These are phyloP conservation scores for Drosophila austrosaltans DNA, from an alignment of 2,888 invertebrate genomes.

Conservation along the genomic window DNA sequence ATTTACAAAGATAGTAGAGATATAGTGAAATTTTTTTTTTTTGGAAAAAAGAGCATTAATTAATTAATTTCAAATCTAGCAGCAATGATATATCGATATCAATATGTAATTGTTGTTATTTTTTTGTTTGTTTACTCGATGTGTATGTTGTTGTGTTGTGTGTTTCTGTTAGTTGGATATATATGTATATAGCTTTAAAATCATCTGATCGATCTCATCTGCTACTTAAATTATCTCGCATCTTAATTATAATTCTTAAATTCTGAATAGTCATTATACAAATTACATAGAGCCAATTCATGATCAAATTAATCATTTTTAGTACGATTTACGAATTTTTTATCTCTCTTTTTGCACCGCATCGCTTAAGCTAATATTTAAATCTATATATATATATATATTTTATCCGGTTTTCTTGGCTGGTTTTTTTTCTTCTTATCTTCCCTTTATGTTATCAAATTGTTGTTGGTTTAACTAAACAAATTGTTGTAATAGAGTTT, in stretches of 20 bases:
- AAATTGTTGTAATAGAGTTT: constrained; percentile 45
- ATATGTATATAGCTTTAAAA: constrained; percentile 46
- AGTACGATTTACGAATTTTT: not conserved
- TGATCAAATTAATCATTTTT: constrained; percentile 44
- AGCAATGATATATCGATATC: constrained; percentile 28
- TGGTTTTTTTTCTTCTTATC: constrained; percentile 43
- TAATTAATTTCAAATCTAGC: constrained; percentile 4
- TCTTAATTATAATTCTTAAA: constrained; percentile 72
- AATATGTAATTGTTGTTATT: constrained; percentile 43
- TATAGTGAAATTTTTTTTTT: constrained; percentile 4
- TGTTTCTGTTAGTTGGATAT: constrained; percentile 60
- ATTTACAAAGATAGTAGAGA: not conserved
- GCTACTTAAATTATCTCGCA: constrained; percentile 62
- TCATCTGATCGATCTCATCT: constrained; percentile 35
- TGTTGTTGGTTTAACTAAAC: constrained; percentile 70
- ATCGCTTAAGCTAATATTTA: constrained; percentile 52
- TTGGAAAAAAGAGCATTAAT: constrained; percentile 1
- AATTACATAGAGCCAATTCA: constrained; percentile 67
- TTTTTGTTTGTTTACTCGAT: constrained; percentile 38
- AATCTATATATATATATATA: constrained; percentile 5
- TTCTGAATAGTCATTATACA: constrained; percentile 71
- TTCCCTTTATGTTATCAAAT: constrained; percentile 25
- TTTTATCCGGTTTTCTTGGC: constrained; percentile 29
- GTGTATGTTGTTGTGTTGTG: constrained; percentile 32
- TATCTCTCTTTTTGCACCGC: constrained; percentile 29